phyloP scores from a whole-genome alignment of 2,113 vertebrate species.

The Pica pica region DNA sequence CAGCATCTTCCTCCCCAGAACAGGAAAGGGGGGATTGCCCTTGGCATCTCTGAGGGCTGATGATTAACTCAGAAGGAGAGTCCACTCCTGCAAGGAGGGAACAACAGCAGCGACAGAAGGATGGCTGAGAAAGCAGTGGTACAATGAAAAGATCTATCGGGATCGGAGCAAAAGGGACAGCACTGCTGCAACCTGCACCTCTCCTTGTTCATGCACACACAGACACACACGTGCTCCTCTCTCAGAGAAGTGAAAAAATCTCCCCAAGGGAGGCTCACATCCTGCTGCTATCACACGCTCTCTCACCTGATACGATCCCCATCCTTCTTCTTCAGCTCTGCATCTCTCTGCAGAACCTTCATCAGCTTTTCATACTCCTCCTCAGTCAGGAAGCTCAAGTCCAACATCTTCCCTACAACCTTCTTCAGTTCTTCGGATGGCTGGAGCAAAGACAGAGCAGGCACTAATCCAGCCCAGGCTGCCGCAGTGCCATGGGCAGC shows the following conservation, averaged over 20 bases:
- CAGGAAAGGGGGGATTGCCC: neutral
- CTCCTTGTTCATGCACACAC: neutral
- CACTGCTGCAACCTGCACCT: neutral
- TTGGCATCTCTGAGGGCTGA: neutral
- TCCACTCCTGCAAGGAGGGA: neutral
- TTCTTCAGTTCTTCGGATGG: neutral
- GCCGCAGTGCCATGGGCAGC: neutral
- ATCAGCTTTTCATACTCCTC: slow-evolving; percentile 71
- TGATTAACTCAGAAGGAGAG: neutral
- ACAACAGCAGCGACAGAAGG: neutral
- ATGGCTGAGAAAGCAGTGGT: neutral
- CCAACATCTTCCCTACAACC: slow-evolving; percentile 54
- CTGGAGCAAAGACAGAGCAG: neutral
- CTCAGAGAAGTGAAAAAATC: neutral
- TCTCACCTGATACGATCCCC: slow-evolving; percentile 72
- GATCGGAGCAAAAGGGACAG: neutral
- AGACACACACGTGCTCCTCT: neutral
- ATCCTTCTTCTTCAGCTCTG: slow-evolving; percentile 72
- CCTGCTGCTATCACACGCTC: neutral
- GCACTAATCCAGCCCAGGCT: neutral
- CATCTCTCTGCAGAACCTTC: slow-evolving; percentile 72
- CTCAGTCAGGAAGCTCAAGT: slow-evolving; percentile 70
- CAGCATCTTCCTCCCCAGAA: neutral
- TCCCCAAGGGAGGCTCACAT: neutral
- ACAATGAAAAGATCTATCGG: neutral